Conservation (phyloP, 2,113 vertebrate species). For the Alaudala cheleensis region DNA sequence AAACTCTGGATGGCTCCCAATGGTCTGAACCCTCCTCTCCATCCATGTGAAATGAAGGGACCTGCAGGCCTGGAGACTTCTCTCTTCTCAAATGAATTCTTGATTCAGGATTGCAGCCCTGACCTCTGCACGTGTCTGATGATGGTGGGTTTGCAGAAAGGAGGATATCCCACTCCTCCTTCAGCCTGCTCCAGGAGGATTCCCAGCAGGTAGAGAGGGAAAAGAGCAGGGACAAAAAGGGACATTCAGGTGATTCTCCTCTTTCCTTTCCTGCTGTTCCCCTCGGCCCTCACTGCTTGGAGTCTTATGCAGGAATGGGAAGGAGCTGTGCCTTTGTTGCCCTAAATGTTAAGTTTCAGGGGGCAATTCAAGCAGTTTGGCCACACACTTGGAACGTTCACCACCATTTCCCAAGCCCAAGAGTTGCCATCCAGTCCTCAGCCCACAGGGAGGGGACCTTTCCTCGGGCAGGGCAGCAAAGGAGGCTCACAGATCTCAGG, state of each 20-base stretch:
- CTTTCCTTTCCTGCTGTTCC: background rate
- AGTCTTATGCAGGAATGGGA: background rate
- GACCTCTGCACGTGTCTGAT: fast-evolving
- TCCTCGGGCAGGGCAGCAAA: background rate
- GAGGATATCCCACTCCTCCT: background rate
- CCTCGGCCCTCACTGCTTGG: background rate
- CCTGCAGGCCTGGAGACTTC: background rate
- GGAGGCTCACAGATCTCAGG: background rate
- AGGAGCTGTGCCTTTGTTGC: background rate
- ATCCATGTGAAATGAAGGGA: background rate
- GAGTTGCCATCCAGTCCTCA: background rate
- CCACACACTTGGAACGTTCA: fast-evolving
- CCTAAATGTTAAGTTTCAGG: fast-evolving
- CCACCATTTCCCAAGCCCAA: background rate
- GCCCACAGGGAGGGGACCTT: background rate
- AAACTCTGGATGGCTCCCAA: background rate
- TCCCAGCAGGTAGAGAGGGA: background rate
- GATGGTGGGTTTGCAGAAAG: background rate
- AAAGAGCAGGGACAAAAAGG: background rate
- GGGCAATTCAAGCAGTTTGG: background rate
- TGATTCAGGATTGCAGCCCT: background rate
- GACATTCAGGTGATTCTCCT: background rate
- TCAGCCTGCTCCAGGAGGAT: background rate
- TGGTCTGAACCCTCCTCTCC: background rate
- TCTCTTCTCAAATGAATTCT: background rate